Evolutionary conservation across 2,113 vertebrate genomes (phyloP).

Genomic region (Eleginops maclovinus): DNA sequence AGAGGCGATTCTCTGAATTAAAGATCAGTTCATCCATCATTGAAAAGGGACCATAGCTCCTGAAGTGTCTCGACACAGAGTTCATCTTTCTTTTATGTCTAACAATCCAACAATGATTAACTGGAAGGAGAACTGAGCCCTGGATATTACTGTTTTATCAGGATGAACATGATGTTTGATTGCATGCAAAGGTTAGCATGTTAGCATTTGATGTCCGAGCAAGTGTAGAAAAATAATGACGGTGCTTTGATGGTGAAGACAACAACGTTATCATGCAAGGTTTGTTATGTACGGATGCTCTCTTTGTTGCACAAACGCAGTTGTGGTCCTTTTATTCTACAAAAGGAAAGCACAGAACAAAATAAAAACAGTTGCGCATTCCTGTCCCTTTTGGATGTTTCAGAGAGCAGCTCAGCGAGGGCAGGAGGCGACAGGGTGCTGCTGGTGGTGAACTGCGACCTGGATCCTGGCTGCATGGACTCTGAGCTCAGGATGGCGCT

Average conservation of each 20-base stretch:
- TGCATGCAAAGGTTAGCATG: not conserved
- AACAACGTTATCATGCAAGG: not conserved
- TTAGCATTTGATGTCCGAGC: slow-evolving; percentile 20
- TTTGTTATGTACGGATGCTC: not conserved
- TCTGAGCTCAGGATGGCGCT: slow-evolving; percentile 89
- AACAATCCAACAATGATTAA: not conserved
- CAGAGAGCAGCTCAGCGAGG: slow-evolving; percentile 83
- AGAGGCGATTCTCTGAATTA: slow-evolving; percentile 11
- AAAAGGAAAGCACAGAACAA: not conserved
- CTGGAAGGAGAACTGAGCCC: slow-evolving; percentile 2
- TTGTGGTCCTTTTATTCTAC: not conserved
- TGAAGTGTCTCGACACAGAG: slow-evolving; percentile 19
- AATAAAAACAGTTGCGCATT: not conserved
- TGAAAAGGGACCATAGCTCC: slow-evolving; percentile 16
- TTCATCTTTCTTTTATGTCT: slow-evolving; percentile 27
- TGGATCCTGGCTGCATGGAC: slow-evolving; percentile 88
- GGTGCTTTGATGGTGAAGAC: slow-evolving; percentile 11
- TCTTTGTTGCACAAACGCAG: not conserved
- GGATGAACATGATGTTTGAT: not conserved
- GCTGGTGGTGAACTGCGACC: slow-evolving; percentile 93
- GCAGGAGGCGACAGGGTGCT: slow-evolving; percentile 84
- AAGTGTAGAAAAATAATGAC: not conserved
- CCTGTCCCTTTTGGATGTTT: slow-evolving; percentile 46
- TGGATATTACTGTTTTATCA: slow-evolving; percentile 8
- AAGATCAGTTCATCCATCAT: slow-evolving; percentile 15